Evolutionary conservation across 2,797 vertebrate genomes (phyloP).

Genomic region (Chelon labrosus): DNA sequence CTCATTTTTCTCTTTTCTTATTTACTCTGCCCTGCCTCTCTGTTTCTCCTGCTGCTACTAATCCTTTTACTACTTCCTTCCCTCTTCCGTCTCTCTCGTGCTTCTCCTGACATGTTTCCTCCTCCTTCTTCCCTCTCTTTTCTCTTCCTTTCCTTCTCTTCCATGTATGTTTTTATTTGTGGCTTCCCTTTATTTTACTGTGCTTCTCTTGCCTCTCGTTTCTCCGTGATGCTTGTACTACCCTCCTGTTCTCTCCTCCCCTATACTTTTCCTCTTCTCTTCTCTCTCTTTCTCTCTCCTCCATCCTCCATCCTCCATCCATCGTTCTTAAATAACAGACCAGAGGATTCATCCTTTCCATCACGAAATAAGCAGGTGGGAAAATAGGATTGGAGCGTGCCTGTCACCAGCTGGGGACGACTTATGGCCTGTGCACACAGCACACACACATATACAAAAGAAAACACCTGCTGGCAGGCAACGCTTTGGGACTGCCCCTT

Average conservation of each 20-base stretch:
- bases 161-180: conserved; percentile 1
- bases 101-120: neutral
- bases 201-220: conserved; percentile 1
- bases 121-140: neutral
- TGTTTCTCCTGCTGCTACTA: neutral
- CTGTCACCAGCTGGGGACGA: conserved; percentile 80
- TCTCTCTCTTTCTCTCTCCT: neutral
- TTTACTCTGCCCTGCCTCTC: conserved; percentile 32
- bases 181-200: conserved; percentile 23
- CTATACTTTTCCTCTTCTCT: neutral
- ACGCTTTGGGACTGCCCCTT: conserved; percentile 1
- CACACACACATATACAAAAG: conserved; percentile 36
- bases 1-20: neutral
- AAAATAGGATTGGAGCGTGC: conserved; percentile 84
- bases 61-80: neutral
- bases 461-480: conserved; percentile 23
- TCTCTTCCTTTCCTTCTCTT: neutral
- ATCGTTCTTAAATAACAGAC: conserved; percentile 89
- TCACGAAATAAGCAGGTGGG: conserved; percentile 83
- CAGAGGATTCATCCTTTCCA: conserved; percentile 87
- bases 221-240: neutral
- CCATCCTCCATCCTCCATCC: conserved; percentile 47
- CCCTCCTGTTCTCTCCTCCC: neutral
- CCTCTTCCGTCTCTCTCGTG: neutral
- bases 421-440: conserved; percentile 60